Conservation (phyloP, 2,113 vertebrate species). For the Entomyzon cyanotis region DNA sequence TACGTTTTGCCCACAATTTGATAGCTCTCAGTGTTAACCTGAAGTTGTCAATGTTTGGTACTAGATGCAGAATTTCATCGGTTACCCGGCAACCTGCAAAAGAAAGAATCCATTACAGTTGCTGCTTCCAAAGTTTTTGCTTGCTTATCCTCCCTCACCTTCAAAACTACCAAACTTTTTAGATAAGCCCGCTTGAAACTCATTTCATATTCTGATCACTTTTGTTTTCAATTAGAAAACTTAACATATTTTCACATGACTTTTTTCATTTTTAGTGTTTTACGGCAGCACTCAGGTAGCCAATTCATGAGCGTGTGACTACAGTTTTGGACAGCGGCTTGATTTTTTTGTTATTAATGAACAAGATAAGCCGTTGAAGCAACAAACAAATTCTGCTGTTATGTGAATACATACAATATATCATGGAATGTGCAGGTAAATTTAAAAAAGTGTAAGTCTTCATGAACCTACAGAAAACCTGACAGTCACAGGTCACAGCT, state of each 20-base stretch:
- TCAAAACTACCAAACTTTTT: background rate
- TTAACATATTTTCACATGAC: background rate
- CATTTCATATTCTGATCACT: background rate
- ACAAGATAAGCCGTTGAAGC: background rate
- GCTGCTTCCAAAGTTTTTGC: background rate
- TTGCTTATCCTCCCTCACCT: background rate
- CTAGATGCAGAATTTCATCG: slow-evolving; percentile 90
- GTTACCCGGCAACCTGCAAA: slow-evolving; percentile 89
- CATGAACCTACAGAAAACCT: background rate
- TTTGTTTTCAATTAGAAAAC: background rate
- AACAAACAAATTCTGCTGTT: background rate
- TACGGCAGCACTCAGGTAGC: background rate
- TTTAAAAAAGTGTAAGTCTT: background rate
- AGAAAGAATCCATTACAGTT: background rate
- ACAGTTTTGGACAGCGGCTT: background rate
- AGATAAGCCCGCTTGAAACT: background rate
- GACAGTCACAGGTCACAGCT: background rate
- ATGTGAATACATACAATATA: background rate
- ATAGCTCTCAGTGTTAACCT: slow-evolving; percentile 90
- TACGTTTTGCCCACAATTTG: slow-evolving; percentile 95
- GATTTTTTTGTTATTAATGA: background rate
- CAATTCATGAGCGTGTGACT: background rate
- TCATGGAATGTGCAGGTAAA: accelerated
- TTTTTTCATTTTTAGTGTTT: background rate
- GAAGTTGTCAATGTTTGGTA: slow-evolving; percentile 92